phyloP scores from a whole-genome alignment of 2,888 invertebrate species.

The Oxycera nigricornis region DNA sequence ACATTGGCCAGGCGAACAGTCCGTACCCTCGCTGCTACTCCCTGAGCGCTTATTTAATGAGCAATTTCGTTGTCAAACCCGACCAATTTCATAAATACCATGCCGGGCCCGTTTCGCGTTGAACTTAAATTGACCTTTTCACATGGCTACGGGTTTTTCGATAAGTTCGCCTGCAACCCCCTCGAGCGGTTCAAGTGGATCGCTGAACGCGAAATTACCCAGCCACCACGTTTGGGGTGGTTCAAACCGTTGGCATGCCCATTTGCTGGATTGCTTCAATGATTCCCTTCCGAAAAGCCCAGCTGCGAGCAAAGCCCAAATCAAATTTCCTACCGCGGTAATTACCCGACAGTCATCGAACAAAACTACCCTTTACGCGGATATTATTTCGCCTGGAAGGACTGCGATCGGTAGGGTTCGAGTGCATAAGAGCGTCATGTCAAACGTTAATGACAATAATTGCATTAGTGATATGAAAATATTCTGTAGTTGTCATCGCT shows the following conservation, averaged over 20 bases:
- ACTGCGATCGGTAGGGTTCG: conserved; percentile 6
- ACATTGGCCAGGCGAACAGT: conserved; percentile 7
- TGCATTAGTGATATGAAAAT: conserved; percentile 47
- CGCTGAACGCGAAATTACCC: background rate
- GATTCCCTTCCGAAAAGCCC: background rate
- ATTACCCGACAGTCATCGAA: conserved; percentile 43
- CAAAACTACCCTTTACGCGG: conserved; percentile 43
- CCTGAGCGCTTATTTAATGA: conserved; percentile 44
- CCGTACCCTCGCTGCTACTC: conserved; percentile 23
- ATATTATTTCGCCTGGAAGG: conserved; percentile 30
- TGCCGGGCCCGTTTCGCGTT: conserved; percentile 32
- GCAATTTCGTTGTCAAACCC: conserved; percentile 45
- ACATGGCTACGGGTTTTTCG: conserved; percentile 10
- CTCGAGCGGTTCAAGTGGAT: background rate
- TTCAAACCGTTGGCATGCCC: conserved; percentile 8
- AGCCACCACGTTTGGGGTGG: background rate
- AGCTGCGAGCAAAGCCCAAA: conserved; percentile 36
- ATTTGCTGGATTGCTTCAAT: conserved; percentile 40
- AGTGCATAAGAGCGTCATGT: conserved; percentile 33
- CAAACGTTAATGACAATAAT: conserved; percentile 43
- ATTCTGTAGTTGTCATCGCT: conserved; percentile 37
- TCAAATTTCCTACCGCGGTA: conserved; percentile 46
- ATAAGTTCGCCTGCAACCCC: background rate
- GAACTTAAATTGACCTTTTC: conserved; percentile 45
- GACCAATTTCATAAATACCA: conserved; percentile 44